phyloP scores from a whole-genome alignment of 1,140 invertebrate species.

The Hyphantria cunea region DNA sequence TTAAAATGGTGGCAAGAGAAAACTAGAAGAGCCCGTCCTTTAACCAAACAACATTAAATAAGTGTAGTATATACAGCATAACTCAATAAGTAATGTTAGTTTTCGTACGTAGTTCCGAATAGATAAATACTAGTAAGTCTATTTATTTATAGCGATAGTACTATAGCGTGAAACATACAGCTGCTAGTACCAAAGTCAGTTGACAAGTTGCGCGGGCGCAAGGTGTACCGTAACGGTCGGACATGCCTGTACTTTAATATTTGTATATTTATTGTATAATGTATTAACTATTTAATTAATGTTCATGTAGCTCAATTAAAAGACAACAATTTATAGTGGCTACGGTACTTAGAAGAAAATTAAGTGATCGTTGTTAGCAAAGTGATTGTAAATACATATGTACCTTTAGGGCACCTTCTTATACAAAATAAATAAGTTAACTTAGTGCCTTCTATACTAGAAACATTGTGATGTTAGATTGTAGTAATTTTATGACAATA shows the following conservation, averaged over 20 bases:
- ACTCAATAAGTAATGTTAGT: neutral
- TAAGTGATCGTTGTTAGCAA: conserved; percentile 31
- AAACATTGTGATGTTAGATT: conserved; percentile 66
- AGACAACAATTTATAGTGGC: no score
- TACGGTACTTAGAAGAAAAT: conserved; percentile 4
- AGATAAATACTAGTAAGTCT: conserved; percentile 32
- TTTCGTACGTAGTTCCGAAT: neutral
- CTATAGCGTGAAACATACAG: conserved; percentile 65
- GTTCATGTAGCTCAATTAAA: neutral
- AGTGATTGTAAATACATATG: conserved; percentile 29
- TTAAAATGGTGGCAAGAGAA: conserved; percentile 80
- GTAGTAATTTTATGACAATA: conserved; percentile 43
- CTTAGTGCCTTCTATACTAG: conserved; percentile 33
- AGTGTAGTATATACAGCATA: neutral
- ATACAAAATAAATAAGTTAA: conserved; percentile 42
- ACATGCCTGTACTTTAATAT: conserved; percentile 23
- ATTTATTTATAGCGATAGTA: conserved; percentile 52
- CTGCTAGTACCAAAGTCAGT: conserved; percentile 74
- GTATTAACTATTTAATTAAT: conserved; percentile 10
- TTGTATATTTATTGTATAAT: conserved; percentile 24
- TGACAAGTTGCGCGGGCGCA: conserved; percentile 61
- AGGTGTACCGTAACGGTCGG: conserved; percentile 72
- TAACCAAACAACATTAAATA: conserved; percentile 49
- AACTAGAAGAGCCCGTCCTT: conserved; percentile 59
- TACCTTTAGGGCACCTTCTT: conserved; percentile 52